Evolutionary conservation across 53 echinoderm and acorn worm species (phyloP).

Genomic region (Holothuria scabra): DNA sequence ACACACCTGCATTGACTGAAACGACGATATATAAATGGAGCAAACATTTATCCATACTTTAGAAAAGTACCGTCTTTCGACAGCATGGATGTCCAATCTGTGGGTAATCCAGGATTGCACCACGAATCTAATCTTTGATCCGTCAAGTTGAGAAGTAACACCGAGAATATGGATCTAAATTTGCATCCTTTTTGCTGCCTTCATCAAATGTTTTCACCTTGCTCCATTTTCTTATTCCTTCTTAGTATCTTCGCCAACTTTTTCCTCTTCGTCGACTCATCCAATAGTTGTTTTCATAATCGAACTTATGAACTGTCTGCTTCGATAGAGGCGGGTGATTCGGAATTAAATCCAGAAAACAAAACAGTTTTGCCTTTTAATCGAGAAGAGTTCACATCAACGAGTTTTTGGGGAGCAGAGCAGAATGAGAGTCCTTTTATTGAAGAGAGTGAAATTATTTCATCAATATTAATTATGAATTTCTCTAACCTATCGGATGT

Average conservation of each 20-base stretch:
- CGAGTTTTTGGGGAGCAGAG: background rate
- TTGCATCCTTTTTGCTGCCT: too few species aligned
- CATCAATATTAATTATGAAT: background rate
- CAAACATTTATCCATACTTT: too few species aligned
- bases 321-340: too few species aligned
- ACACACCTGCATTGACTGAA: too few species aligned
- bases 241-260: background rate
- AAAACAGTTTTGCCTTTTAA: background rate
- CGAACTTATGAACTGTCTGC: constrained; percentile 23
- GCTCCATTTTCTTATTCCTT: background rate
- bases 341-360: too few species aligned
- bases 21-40: too few species aligned
- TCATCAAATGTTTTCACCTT: background rate
- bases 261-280: background rate
- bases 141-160: too few species aligned
- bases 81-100: too few species aligned
- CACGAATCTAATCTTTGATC: too few species aligned
- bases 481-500: background rate
- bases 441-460: constrained; percentile 6
- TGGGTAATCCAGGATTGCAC: too few species aligned
- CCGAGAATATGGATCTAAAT: too few species aligned
- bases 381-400: background rate
- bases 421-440: background rate
- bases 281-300: background rate
- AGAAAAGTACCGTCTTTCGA: too few species aligned